Evolutionary conservation across 2,113 vertebrate species (phyloP).

Genomic region (Thunnus thynnus): DNA sequence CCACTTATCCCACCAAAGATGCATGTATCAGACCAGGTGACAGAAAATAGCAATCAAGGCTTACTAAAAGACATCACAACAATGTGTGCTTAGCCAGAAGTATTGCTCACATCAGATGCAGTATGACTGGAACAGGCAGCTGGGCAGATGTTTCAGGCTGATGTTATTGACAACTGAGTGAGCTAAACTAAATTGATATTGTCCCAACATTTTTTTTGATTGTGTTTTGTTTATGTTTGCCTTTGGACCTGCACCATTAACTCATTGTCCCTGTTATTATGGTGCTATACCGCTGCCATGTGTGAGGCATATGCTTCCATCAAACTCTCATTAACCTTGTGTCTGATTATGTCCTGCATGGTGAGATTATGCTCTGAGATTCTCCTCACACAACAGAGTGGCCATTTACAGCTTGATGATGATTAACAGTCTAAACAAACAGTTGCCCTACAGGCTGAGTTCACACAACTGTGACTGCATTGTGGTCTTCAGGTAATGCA

Average conservation of each 20-base stretch:
- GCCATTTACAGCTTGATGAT: conserved; percentile 78
- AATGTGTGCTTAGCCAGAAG: conserved; percentile 31
- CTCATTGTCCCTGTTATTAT: conserved; percentile 76
- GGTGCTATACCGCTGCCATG: conserved; percentile 59
- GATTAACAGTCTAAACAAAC: conserved; percentile 79
- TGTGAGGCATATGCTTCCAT: conserved; percentile 83
- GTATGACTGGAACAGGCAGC: conserved; percentile 21
- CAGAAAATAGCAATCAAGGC: conserved; percentile 44
- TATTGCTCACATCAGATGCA: conserved; percentile 26
- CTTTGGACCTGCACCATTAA: conserved; percentile 77
- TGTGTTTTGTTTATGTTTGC: conserved; percentile 78
- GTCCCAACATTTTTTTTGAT: conserved; percentile 69
- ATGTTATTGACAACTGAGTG: conserved; percentile 50
- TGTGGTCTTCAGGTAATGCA: conserved; percentile 34
- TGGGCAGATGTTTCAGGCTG: conserved; percentile 22
- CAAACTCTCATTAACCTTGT: conserved; percentile 86
- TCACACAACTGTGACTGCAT: conserved; percentile 50
- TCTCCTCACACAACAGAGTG: conserved; percentile 67
- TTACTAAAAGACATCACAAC: conserved; percentile 41
- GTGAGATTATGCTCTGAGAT: conserved; percentile 73
- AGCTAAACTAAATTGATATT: conserved; percentile 63
- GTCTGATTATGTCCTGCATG: conserved; percentile 78
- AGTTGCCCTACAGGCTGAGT: conserved; percentile 56
- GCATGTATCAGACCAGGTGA: conserved; percentile 58
- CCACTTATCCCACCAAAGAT: conserved; percentile 67